Percentiles rank a stretch among this genome's conserved stretches.
phyloP scores from a whole-genome alignment of 2,888 invertebrate genomes.

The Diloba caeruleocephala region DNA sequence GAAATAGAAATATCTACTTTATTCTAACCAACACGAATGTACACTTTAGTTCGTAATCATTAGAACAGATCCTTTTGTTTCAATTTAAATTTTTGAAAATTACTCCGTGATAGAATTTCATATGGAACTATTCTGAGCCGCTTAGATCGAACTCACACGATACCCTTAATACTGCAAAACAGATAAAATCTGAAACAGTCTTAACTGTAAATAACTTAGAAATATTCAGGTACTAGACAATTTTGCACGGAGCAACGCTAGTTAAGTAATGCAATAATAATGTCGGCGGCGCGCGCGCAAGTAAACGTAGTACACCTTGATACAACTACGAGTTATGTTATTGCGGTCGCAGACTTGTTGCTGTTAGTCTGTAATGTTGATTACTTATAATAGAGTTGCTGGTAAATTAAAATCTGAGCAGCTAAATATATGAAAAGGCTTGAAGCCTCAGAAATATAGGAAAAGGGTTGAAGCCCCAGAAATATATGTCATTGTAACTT shows the following conservation, averaged over 20 bases:
- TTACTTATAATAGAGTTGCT: background rate
- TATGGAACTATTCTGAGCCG: background rate
- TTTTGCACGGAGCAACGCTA: conserved; percentile 52
- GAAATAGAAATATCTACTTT: no score
- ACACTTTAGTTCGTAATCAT: no score
- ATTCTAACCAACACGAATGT: no score
- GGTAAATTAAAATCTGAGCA: no score
- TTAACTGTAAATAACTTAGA: conserved; percentile 51
- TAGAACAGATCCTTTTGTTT: no score
- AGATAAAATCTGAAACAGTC: conserved; percentile 48
- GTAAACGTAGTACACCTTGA: conserved; percentile 71
- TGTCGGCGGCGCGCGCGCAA: conserved; percentile 58
- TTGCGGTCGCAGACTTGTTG: conserved; percentile 47
- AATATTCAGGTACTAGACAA: conserved; percentile 52
- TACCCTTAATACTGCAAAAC: conserved; percentile 27
- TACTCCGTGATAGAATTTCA: background rate
- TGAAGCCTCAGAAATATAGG: no score
- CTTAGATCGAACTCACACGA: conserved; percentile 33
- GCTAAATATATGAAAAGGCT: no score
- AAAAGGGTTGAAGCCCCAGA: no score
- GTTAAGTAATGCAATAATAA: conserved; percentile 66
- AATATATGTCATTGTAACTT: no score
- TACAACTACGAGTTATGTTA: conserved; percentile 49
- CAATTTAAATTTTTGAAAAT: no score
- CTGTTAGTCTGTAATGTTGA: conserved; percentile 20